Base-by-base conservation (phyloP, 1,140 invertebrate genomes). In the Spodoptera litura region DNA sequence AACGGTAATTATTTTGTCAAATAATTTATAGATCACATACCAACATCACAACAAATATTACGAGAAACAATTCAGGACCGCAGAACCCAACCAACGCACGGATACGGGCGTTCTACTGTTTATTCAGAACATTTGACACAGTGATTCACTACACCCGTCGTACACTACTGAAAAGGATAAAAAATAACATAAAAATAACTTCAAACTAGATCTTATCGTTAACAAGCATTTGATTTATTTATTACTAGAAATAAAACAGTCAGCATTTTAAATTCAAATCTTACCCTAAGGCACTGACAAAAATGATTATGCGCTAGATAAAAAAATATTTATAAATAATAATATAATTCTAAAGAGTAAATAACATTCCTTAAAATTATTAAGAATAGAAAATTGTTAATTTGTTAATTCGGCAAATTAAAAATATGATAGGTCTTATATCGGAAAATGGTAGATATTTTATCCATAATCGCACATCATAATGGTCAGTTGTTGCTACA, bases 221-320 rank as follows among this genome's bases (percentile, higher is more conserved):
- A 86, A 85, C 85, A 88, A 87, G 89, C 86, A 83, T 82, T 84
- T 84, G 78, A 85, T 86, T 86, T 85, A 64, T 78, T 82, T 85
- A 86, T 82, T 83, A 83, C 78, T 85, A 87, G 52, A 88, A 90
- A 87, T 82, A 82, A 89, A 87, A 89, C 84, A 88, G 89, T 89
- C 88, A 88, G 86, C 85, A 85, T 87, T 85, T 88, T 80, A 83
- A 86, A 83, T 83, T 85, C 78, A 89, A 89, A 86, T 82, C 83
- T 88, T 87, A 88, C 81, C 85, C 88, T 88, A 89, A 89, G 88
- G 88, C 88, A 89, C 88, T 89, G 88, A 90, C 87, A 91, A 83
- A 93, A 93, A 92, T 84, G 87, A 91, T 93, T 89, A 93, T 90
- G 88, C 86, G 85, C 85, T 88, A 91, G 83, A 82, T 89, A 90